Evolutionary conservation across 2,888 invertebrate genomes (phyloP), one percentile per base, ranked within the genome.

Genomic region (Pristionchus japonicus): DNA sequence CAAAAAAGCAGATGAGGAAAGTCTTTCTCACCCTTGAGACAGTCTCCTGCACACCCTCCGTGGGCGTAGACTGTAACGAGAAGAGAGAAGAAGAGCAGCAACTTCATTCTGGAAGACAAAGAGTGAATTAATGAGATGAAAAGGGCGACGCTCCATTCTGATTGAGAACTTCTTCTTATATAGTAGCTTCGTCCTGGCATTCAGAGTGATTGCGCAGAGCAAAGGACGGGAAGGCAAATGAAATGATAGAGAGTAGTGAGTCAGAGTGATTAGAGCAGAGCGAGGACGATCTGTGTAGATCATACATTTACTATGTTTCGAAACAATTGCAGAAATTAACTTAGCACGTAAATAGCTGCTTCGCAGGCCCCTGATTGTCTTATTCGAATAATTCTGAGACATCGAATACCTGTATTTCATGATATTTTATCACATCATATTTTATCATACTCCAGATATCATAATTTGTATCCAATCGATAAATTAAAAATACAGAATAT

Each of bases 111-210:
- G 34, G 40, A 67, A 86, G 15, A 6, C 17, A 34, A 27, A 6
- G 31, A 61, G 34, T 84, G 61, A 67, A 70, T 52, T n/a, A 70
- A 61, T 70, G 85, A 67, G 52, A 31, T 13, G 86, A 86, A 40
- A 49, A 47, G 64, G 20, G n/a, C 40, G 43, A 70, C 70, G 49
- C 49, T 47, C 47, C 43, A 20, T 1, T 3, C 23, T 37, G 9
- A 49, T 52, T 34, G 34, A 61, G 61, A 64, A 85, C 85, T 77
- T 47, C 57, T n/a, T n/a, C 43, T 85, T 85, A n/a, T 85, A 85
- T 85, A 85, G 61, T 40, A 40, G 40, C 43, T 23, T n/a, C 31
- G 23, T 15, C 40, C 47, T 85, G 85, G 40, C 85, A 85, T 85
- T 85, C 27, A 43, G 40, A 34, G 61, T 61, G 31, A 77, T 27